phyloP scores from a whole-genome alignment of 2,888 invertebrate genomes.

The Thera britannica region DNA sequence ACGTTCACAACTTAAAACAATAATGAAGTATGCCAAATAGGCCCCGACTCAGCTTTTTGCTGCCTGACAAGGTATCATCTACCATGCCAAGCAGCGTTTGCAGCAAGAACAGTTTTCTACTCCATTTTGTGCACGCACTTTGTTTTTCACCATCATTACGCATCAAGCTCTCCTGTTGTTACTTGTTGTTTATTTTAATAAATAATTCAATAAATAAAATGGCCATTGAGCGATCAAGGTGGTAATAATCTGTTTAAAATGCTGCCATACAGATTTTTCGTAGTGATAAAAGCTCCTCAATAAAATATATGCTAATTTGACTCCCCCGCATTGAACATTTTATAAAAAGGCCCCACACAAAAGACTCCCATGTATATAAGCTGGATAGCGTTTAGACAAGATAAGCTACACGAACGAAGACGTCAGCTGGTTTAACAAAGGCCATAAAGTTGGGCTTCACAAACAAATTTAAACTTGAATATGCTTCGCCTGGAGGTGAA shows the following conservation, averaged over 20 bases:
- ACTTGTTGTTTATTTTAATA: too few relatives aligned
- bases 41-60: too few relatives aligned
- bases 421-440: conserved; percentile 60
- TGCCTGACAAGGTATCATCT: too few relatives aligned
- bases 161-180: too few relatives aligned
- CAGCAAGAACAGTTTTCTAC: too few relatives aligned
- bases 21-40: too few relatives aligned
- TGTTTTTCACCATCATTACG: too few relatives aligned
- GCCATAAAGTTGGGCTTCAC: conserved; percentile 45
- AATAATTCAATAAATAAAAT: background rate
- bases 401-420: conserved; percentile 55
- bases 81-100: too few relatives aligned
- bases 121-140: too few relatives aligned
- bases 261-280: too few relatives aligned
- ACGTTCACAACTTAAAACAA: too few relatives aligned
- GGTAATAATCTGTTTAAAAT: background rate
- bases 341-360: conserved; percentile 11
- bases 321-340: conserved; percentile 12
- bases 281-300: background rate
- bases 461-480: conserved; percentile 48
- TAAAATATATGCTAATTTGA: conserved; percentile 14
- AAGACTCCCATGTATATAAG: conserved; percentile 49
- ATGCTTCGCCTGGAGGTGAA: conserved; percentile 26
- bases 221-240: background rate
- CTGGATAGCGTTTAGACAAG: conserved; percentile 25